Base-by-base conservation (phyloP, 2,113 vertebrate genomes). In the Bufo bufo region DNA sequence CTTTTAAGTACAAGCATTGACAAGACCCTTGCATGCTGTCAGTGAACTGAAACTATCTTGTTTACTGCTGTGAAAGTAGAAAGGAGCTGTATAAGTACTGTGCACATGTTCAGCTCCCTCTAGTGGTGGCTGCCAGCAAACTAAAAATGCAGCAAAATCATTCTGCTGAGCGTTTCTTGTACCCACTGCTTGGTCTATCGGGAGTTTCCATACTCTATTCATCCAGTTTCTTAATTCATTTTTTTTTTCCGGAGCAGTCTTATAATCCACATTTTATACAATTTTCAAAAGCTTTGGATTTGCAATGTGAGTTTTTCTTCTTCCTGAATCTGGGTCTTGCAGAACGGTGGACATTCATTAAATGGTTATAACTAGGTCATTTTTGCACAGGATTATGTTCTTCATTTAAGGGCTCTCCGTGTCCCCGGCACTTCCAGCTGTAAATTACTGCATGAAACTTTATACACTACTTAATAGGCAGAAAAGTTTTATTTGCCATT, bases 401-500 rank as follows among this genome's bases (percentile, higher is more conserved):
- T 47, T 45, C 49, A 20, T 85, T 23, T 77, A n/a, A 61, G 69
- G 58, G 20, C 45, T 12, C 33, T 56, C 59, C 52, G 0, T 43
- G 43, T 54, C 85, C 54, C 77, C 66, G 45, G 47, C 50, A 47
- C 23, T 87, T 71, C 7, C 13, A 82, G 11, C 86, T 82, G 20
- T 82, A 87, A 87, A 87, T 87, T 82, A 80, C 71, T 65, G 71
- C 19, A 50, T 49, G 69, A 82, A 88, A 84, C 81, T 82, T 87
- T 59, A 88, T 77, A 88, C 69, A 54, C 49, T 69, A 89, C 45
- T 84, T 84, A 89, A 84, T 89, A 84, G 59, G 49, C 72, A 84
- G 82, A 89, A 84, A 89, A 84, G 87, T 89, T 89, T 66, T 74
- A 88, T 84, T 88, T 61, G 74, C 82, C 49, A 89, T 89, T 84